Evolutionary conservation across 2,888 invertebrate genomes (phyloP), one percentile per base, ranked within the genome.

Genomic region (Temnothorax unifasciatus): DNA sequence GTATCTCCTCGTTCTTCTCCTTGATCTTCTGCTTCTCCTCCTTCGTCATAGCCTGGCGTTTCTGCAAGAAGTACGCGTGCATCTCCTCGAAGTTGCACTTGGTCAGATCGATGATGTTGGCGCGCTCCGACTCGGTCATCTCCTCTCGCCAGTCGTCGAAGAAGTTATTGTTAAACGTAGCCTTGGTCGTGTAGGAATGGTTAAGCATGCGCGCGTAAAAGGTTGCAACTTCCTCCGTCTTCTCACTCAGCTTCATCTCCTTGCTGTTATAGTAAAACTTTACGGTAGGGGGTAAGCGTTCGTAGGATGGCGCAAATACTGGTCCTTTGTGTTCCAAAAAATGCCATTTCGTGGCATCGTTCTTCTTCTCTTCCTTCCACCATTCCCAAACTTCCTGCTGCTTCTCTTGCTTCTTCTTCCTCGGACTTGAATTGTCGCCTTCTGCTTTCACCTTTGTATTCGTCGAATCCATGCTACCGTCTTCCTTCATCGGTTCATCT

Each of bases 191-290:
- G 94, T 99, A 99, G 92, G 99, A 99, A 94, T 99, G 99, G 92
- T 99, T 99, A 91, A 99, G 96, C 99, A 99, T 99, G 90, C 97
- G 97, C 0, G 98, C 99, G 95, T 99, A 99, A 94, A 99, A 99
- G 18, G 98, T 98, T 3, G 99, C 99, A 3, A 99, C 98, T 95
- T 99, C 99, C 95, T 99, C 99, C 0, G 99, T 96, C 69, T 97
- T 97, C 92, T 97, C 96, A 0, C 97, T 97, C n/a, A 99, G 95
- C 85, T 96, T 96, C 96, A 99, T 96, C 87, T 97, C 97, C 95
- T 98, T 97, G 89, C 99, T 99, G 94, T 99, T 97, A 95, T 99
- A 99, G 90, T 96, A 97, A 95, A 99, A 99, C 92, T 97, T 97
- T 0, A 99, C 97, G 94, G 97, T 96, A 44, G 96, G 95, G 0